These are phyloP conservation scores for Diuraphis noxia DNA, from an alignment of 1,140 invertebrate genomes.

Conservation along the genomic window DNA sequence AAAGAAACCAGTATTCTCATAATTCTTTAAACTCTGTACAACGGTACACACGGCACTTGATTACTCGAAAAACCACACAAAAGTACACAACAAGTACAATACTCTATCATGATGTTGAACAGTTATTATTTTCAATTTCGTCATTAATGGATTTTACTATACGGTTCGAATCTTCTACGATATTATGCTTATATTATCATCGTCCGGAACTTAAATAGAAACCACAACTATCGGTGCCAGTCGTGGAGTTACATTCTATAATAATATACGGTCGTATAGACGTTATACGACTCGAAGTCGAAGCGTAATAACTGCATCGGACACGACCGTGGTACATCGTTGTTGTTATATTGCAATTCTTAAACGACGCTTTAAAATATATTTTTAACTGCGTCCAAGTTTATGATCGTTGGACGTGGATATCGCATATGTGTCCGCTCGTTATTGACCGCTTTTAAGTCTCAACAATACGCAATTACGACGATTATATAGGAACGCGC, in stretches of 20 bases:
- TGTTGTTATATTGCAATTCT: background rate
- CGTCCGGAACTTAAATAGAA: background rate
- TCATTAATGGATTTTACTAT: background rate
- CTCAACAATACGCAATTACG: background rate
- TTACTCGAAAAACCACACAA: background rate
- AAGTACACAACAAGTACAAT: background rate
- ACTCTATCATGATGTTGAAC: too few relatives aligned
- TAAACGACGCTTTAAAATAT: background rate
- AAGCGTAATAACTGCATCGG: background rate
- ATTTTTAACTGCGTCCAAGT: background rate
- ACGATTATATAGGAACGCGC: background rate
- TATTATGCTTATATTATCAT: too few relatives aligned
- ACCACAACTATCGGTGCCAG: background rate
- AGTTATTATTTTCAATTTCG: background rate
- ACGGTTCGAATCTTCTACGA: background rate
- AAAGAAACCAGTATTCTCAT: background rate
- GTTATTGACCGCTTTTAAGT: background rate
- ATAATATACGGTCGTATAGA: background rate
- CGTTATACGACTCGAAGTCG: background rate
- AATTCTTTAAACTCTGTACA: background rate
- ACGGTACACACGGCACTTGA: background rate
- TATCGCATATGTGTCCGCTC: background rate
- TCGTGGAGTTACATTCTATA: background rate
- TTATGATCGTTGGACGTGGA: background rate
- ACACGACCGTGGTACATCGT: background rate